A percentile compares a stretch with the other conserved stretches of the same genome.
Evolutionary conservation across 2,113 vertebrate species (phyloP).

Genomic region (Lipotes vexillifer): DNA sequence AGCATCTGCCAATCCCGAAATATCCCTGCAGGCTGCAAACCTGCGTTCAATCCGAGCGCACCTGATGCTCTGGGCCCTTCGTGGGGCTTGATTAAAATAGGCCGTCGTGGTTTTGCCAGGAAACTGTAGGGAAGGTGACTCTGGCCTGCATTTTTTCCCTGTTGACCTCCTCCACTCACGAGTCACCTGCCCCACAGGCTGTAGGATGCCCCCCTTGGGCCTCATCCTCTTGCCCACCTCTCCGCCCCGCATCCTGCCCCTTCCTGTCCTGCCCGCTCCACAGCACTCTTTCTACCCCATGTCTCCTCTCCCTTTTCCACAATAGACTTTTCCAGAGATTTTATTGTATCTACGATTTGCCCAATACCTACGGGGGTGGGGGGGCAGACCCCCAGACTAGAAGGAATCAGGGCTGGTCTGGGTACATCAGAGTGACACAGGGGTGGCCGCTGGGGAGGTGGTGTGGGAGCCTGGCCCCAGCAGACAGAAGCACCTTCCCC

Average conservation of each 20-base stretch:
- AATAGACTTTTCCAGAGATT: neutral
- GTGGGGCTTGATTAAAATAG: neutral
- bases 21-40: neutral
- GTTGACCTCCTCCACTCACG: fast-evolving
- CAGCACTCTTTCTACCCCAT: too few species aligned
- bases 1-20: neutral
- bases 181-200: neutral
- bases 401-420: neutral
- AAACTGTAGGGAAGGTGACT: neutral
- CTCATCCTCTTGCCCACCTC: fast-evolving
- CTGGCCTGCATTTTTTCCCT: neutral
- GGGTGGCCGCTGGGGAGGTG: neutral
- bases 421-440: neutral
- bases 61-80: neutral
- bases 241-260: fast-evolving
- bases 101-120: too few species aligned
- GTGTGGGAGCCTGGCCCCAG: fast-evolving
- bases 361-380: fast-evolving
- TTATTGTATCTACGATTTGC: neutral
- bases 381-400: neutral
- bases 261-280: fast-evolving
- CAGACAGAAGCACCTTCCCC: neutral
- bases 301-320: neutral
- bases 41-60: neutral
- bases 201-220: neutral